Conservation (phyloP, 2,888 invertebrate genomes). For the Scaptomyza caliginosa region DNA sequence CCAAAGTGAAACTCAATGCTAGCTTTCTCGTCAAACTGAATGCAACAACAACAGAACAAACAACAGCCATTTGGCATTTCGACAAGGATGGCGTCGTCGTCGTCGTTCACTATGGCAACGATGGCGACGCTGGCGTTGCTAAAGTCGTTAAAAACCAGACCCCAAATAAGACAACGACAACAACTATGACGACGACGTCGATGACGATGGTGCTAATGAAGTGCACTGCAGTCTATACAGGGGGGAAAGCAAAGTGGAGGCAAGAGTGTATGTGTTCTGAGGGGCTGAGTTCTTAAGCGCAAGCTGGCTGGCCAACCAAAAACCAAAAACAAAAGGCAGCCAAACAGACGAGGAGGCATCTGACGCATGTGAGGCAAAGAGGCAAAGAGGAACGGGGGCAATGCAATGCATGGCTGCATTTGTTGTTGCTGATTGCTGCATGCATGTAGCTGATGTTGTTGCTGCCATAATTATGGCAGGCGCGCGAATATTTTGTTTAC, state of each 20-base stretch:
- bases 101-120: slow-evolving; percentile 21
- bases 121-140: slow-evolving; percentile 40
- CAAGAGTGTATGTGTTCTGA: neutral
- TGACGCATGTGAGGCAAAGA: neutral
- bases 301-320: slow-evolving; percentile 70
- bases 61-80: slow-evolving; percentile 4
- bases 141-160: slow-evolving; percentile 56
- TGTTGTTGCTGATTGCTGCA: slow-evolving; percentile 34
- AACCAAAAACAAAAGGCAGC: slow-evolving; percentile 72
- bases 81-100: slow-evolving; percentile 19
- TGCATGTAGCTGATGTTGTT: slow-evolving; percentile 35
- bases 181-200: slow-evolving; percentile 43
- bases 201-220: slow-evolving; percentile 72
- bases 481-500: slow-evolving; percentile 81
- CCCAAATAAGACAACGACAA: slow-evolving; percentile 39
- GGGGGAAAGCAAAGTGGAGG: neutral
- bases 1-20: slow-evolving; percentile 51
- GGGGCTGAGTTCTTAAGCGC: slow-evolving; percentile 60
- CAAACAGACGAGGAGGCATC: slow-evolving; percentile 7
- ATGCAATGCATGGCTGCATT: slow-evolving; percentile 62
- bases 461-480: slow-evolving; percentile 80
- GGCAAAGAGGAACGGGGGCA: slow-evolving; percentile 38
- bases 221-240: slow-evolving; percentile 53
- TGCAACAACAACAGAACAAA: slow-evolving; percentile 3
- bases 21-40: slow-evolving; percentile 21